Percentiles rank a stretch among this genome's conserved stretches.
phyloP scores from a whole-genome alignment of 37 sponge, comb jelly and placozoan species.

The Halichondria panicea region DNA sequence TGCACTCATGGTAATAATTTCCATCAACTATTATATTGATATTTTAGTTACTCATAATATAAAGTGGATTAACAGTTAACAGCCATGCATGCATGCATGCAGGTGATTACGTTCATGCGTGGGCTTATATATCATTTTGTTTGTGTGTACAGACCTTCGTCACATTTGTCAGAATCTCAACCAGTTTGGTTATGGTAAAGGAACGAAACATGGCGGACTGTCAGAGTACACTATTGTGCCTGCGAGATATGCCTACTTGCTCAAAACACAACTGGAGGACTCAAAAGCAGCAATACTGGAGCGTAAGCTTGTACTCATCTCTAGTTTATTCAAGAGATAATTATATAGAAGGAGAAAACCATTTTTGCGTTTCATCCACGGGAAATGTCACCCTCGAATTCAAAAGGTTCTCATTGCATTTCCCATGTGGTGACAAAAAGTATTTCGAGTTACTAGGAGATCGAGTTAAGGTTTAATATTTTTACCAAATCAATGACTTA shows the following conservation, averaged over 20 bases:
- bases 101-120: not conserved
- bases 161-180: slow-evolving; percentile 92
- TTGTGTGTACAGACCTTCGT: slow-evolving; percentile 46
- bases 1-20: slow-evolving; percentile 74
- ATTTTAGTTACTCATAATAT: not conserved
- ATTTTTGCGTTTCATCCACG: too few relatives aligned
- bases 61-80: not conserved
- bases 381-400: too few relatives aligned
- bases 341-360: too few relatives aligned
- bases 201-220: slow-evolving; percentile 85
- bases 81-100: not conserved
- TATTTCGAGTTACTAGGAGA: too few relatives aligned
- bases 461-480: too few relatives aligned
- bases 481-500: too few relatives aligned
- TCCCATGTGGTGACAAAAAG: too few relatives aligned
- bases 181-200: slow-evolving; percentile 93
- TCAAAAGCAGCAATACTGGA: slow-evolving; percentile 82
- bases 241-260: slow-evolving; percentile 79
- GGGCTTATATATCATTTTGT: not conserved
- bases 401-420: too few relatives aligned
- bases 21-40: not conserved
- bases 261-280: slow-evolving; percentile 74
- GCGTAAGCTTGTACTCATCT: too few relatives aligned
- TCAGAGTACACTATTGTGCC: slow-evolving; percentile 89
- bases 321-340: too few relatives aligned